Conservation (phyloP, 2,888 invertebrate genomes). For the Pocota personata region DNA sequence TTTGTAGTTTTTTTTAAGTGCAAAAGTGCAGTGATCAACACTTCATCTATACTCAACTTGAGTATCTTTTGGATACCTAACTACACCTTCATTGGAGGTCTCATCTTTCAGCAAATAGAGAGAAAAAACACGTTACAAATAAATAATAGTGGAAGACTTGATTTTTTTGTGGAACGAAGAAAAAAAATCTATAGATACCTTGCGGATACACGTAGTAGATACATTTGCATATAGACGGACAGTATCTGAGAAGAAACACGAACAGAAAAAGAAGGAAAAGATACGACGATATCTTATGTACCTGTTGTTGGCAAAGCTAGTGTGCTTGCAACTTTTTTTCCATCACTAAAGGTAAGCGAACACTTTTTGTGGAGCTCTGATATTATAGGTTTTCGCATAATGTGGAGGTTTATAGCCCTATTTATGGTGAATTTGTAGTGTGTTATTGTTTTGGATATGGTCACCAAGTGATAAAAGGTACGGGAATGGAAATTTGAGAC, state of each 20-base stretch:
- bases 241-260: constrained; percentile 43
- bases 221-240: constrained; percentile 60
- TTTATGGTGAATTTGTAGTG: background rate
- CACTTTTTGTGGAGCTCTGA: background rate
- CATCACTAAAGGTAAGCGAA: constrained; percentile 37
- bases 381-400: background rate
- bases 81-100: constrained; percentile 34
- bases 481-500: background rate
- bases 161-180: constrained; percentile 49
- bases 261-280: constrained; percentile 15
- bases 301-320: constrained; percentile 24
- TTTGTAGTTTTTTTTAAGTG: constrained; percentile 38
- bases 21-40: constrained; percentile 66
- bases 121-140: constrained; percentile 26
- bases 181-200: background rate
- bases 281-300: constrained; percentile 5
- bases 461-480: background rate
- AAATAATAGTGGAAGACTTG: constrained; percentile 49
- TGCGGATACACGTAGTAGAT: constrained; percentile 46
- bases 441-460: background rate
- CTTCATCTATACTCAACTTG: constrained; percentile 10
- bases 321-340: constrained; percentile 23
- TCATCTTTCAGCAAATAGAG: constrained; percentile 18
- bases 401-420: background rate
- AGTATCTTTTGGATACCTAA: constrained; percentile 56